Evolutionary conservation across 2,888 invertebrate species (phyloP).

Genomic region (Dermolepida albohirtum): DNA sequence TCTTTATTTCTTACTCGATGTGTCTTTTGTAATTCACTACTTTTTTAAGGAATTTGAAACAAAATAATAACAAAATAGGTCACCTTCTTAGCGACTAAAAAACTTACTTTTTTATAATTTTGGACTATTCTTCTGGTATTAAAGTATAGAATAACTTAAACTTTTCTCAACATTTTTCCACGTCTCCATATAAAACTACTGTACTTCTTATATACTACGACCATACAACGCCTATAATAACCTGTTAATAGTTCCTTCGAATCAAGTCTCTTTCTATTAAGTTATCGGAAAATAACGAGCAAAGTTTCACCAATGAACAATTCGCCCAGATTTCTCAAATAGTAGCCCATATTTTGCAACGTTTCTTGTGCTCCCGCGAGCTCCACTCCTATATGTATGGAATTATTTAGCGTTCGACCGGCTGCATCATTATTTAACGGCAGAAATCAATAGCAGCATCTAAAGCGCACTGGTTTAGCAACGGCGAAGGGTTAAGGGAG

Average conservation of each 20-base stretch:
- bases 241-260: slow-evolving; percentile 41
- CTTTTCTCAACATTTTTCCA: no score
- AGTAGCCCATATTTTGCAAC: slow-evolving; percentile 1
- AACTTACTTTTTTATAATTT: no score
- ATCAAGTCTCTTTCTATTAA: slow-evolving; percentile 29
- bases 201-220: no score
- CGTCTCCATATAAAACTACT: no score
- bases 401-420: slow-evolving; percentile 39
- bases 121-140: no score
- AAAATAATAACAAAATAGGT: no score
- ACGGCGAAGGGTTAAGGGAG: slow-evolving; percentile 26
- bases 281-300: slow-evolving; percentile 44
- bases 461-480: slow-evolving; percentile 15
- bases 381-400: slow-evolving; percentile 10
- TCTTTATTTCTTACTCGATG: no score
- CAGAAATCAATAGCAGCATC: slow-evolving; percentile 40
- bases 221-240: slow-evolving; percentile 28
- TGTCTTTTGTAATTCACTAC: no score
- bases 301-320: slow-evolving; percentile 43
- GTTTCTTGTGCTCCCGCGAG: slow-evolving; percentile 36
- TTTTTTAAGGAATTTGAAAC: no score
- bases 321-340: slow-evolving; percentile 39
- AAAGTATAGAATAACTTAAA: no score
- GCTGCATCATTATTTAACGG: slow-evolving; percentile 44
- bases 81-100: no score